A percentile compares a stretch with the other conserved stretches of the same genome.
Evolutionary conservation across 2,797 vertebrate species (phyloP).

Genomic region (Cossypha niveicapilla): DNA sequence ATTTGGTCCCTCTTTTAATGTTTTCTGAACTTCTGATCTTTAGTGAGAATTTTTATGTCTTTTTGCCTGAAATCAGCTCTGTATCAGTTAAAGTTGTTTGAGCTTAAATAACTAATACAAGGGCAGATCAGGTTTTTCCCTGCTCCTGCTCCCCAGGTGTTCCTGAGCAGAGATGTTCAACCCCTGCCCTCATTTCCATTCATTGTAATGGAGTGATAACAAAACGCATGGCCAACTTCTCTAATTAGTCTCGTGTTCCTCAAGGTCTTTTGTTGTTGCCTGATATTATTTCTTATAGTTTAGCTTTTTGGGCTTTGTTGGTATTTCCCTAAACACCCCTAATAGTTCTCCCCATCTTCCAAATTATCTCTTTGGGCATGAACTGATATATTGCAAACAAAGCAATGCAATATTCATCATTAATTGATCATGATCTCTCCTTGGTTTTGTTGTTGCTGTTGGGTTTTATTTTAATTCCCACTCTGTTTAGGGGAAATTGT

Average conservation of each 20-base stretch:
- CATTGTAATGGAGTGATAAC: slow-evolving; percentile 56
- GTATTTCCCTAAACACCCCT: neutral
- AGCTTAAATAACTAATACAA: slow-evolving; percentile 39
- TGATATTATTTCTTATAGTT: slow-evolving; percentile 8
- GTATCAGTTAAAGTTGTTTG: slow-evolving; percentile 36
- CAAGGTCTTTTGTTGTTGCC: slow-evolving; percentile 38
- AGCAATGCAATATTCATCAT: slow-evolving; percentile 56
- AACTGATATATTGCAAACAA: slow-evolving; percentile 64
- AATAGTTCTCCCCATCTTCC: slow-evolving; percentile 5
- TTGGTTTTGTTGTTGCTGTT: slow-evolving; percentile 24
- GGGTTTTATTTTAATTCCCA: slow-evolving; percentile 38
- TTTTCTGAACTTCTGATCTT: slow-evolving; percentile 30
- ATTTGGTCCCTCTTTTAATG: neutral
- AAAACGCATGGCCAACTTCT: slow-evolving; percentile 55
- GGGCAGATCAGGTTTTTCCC: slow-evolving; percentile 48
- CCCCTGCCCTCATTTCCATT: slow-evolving; percentile 52
- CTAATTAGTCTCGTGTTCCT: slow-evolving; percentile 65
- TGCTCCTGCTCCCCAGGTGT: slow-evolving; percentile 11
- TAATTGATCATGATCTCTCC: slow-evolving; percentile 55
- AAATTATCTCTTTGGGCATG: slow-evolving; percentile 54
- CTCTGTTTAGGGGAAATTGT: slow-evolving; percentile 14
- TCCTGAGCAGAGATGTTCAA: slow-evolving; percentile 40
- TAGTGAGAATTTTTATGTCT: neutral
- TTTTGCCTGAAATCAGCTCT: slow-evolving; percentile 7
- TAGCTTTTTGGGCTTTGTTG: slow-evolving; percentile 11